Conservation (phyloP, 1,140 invertebrate genomes). For the Drosophila nigromelanica region DNA sequence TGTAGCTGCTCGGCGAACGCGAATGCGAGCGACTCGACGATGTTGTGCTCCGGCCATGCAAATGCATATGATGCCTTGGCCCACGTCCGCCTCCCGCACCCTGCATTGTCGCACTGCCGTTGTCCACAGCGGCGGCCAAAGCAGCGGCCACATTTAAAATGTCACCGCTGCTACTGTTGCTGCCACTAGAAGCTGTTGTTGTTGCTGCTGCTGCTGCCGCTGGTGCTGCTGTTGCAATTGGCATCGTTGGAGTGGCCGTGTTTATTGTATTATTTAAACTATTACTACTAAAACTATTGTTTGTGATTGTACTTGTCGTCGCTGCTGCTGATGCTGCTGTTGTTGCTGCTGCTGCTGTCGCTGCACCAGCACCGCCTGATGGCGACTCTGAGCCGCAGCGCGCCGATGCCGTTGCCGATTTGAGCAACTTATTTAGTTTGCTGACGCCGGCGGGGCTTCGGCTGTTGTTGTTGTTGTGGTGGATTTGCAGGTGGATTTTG, state of each 20-base stretch:
- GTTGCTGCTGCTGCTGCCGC: slow-evolving; percentile 6
- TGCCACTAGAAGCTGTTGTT: slow-evolving; percentile 30
- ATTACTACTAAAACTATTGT: slow-evolving; percentile 83
- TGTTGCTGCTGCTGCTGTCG: slow-evolving; percentile 17
- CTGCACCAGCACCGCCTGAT: slow-evolving; percentile 46
- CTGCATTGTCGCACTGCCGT: slow-evolving; percentile 37
- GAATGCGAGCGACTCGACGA: slow-evolving; percentile 85
- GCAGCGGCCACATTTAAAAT: slow-evolving; percentile 84
- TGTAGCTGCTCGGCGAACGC: slow-evolving; percentile 84
- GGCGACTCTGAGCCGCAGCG: slow-evolving; percentile 74
- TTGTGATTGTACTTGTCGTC: slow-evolving; percentile 84
- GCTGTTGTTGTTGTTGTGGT: slow-evolving; percentile 50
- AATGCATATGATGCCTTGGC: slow-evolving; percentile 67
- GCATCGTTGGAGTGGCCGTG: slow-evolving; percentile 76
- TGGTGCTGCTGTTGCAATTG: slow-evolving; percentile 57
- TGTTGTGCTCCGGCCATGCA: slow-evolving; percentile 82
- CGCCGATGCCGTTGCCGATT: slow-evolving; percentile 60
- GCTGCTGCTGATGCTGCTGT: slow-evolving; percentile 54
- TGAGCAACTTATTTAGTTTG: slow-evolving; percentile 84
- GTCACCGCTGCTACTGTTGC: slow-evolving; percentile 48
- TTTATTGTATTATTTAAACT: slow-evolving; percentile 82
- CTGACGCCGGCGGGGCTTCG: slow-evolving; percentile 77
- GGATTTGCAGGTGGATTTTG: slow-evolving; percentile 83
- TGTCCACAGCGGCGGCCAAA: slow-evolving; percentile 83
- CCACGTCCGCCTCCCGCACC: slow-evolving; percentile 12